A percentile compares a stretch with the other conserved stretches of the same genome.
Conservation (phyloP, 2,797 vertebrate genomes). For the Lithobates pipiens region DNA sequence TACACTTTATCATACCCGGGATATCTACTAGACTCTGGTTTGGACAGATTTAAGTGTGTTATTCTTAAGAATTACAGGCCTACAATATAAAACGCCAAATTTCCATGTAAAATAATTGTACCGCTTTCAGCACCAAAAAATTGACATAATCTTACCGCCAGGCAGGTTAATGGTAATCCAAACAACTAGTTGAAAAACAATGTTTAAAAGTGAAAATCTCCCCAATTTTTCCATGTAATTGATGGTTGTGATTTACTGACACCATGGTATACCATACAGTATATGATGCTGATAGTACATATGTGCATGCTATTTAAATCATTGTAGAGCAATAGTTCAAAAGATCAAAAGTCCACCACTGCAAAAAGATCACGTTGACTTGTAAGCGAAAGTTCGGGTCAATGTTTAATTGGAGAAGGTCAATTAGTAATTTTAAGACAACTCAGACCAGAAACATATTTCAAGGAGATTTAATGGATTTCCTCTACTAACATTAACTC, state of each 20-base stretch:
- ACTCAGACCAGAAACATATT: background rate
- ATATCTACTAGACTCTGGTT: no score
- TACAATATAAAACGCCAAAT: no score
- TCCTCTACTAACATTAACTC: constrained; percentile 24
- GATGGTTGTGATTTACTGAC: background rate
- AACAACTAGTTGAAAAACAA: background rate
- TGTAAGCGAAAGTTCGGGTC: constrained; percentile 24
- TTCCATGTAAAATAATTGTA: no score
- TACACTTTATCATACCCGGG: no score
- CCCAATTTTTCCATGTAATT: background rate
- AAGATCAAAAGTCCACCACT: constrained; percentile 40
- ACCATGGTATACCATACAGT: background rate
- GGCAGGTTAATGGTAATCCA: no score
- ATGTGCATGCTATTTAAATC: background rate
- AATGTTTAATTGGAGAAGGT: constrained; percentile 49
- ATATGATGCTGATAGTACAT: background rate
- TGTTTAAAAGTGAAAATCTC: background rate
- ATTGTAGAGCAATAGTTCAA: constrained; percentile 1
- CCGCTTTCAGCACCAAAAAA: no score
- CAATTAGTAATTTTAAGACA: constrained; percentile 46
- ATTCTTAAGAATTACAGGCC: no score
- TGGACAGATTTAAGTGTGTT: no score
- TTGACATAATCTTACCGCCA: no score
- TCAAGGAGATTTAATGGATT: background rate
- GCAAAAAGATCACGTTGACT: constrained; percentile 5